These are phyloP conservation scores for Mus spicilegus DNA, from an alignment of 2,113 vertebrate genomes.

Conservation along the genomic window DNA sequence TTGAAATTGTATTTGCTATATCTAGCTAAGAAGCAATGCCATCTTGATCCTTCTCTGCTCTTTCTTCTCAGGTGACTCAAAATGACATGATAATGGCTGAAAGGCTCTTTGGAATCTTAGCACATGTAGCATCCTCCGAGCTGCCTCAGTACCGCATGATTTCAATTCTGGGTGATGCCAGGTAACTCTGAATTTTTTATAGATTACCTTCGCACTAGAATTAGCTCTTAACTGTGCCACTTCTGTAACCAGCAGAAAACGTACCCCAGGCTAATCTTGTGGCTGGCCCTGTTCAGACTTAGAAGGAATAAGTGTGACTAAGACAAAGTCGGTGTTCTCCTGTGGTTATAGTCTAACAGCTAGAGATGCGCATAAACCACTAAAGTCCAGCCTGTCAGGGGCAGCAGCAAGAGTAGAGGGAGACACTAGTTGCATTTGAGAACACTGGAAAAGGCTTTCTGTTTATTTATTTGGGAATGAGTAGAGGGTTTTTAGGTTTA, in stretches of 20 bases:
- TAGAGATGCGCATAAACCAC: background rate
- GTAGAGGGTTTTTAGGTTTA: background rate
- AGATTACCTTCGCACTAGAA: background rate
- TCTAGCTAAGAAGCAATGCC: background rate
- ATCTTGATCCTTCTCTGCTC: background rate
- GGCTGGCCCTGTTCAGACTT: background rate
- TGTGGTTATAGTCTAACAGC: background rate
- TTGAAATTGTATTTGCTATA: conserved; percentile 23
- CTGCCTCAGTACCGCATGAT: conserved; percentile 92
- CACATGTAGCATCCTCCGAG: conserved; percentile 94
- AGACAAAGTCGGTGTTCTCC: background rate
- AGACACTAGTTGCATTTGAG: background rate
- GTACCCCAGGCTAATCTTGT: background rate
- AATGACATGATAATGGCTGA: conserved; percentile 94
- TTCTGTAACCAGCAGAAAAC: background rate
- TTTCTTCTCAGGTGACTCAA: conserved; percentile 91
- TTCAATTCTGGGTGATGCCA: conserved; percentile 94
- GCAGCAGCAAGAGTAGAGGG: background rate
- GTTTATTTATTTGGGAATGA: background rate
- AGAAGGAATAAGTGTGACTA: background rate
- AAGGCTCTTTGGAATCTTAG: conserved; percentile 94
- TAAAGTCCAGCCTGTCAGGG: background rate
- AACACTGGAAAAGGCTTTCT: background rate
- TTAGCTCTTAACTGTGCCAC: background rate
- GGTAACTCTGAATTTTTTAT: conserved; percentile 86